Evolutionary conservation across 37 sponge, comb jelly and placozoan genomes (phyloP).

Genomic region (Amphimedon queenslandica): DNA sequence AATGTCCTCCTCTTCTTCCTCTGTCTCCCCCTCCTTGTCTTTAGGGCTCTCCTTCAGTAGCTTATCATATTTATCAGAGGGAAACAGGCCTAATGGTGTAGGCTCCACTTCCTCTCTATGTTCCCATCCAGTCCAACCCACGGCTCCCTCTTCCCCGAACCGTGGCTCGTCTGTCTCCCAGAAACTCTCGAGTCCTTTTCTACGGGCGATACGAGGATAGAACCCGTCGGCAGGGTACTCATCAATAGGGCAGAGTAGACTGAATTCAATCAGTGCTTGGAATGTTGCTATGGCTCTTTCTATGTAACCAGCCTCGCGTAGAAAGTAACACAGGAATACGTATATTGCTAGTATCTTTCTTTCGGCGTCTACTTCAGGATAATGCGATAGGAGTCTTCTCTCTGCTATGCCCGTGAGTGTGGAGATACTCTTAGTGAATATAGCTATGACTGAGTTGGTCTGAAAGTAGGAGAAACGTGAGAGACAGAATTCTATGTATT

Average conservation of each 20-base stretch:
- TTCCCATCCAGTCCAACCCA: slow-evolving; percentile 67
- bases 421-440: slow-evolving; percentile 58
- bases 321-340: slow-evolving; percentile 46
- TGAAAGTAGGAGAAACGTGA: slow-evolving; percentile 53
- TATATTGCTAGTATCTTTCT: slow-evolving; percentile 51
- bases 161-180: slow-evolving; percentile 79
- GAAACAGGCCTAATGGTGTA: background rate
- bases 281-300: slow-evolving; percentile 78
- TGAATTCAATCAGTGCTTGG: slow-evolving; percentile 89
- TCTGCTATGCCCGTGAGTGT: slow-evolving; percentile 58
- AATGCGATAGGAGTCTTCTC: slow-evolving; percentile 69
- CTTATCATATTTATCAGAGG: background rate
- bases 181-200: slow-evolving; percentile 66
- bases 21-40: slow-evolving; percentile 2
- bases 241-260: slow-evolving; percentile 45
- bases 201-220: background rate
- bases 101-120: background rate
- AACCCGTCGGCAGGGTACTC: background rate
- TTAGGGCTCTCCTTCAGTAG: background rate
- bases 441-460: slow-evolving; percentile 16
- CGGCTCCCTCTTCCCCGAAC: slow-evolving; percentile 66
- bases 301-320: slow-evolving; percentile 60
- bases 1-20: slow-evolving; percentile 8
- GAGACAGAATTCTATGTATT: slow-evolving; percentile 69
- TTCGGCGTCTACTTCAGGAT: slow-evolving; percentile 40